These are phyloP conservation scores for Odontesthes bonariensis DNA, from an alignment of 2,113 vertebrate species.

Conservation along the genomic window DNA sequence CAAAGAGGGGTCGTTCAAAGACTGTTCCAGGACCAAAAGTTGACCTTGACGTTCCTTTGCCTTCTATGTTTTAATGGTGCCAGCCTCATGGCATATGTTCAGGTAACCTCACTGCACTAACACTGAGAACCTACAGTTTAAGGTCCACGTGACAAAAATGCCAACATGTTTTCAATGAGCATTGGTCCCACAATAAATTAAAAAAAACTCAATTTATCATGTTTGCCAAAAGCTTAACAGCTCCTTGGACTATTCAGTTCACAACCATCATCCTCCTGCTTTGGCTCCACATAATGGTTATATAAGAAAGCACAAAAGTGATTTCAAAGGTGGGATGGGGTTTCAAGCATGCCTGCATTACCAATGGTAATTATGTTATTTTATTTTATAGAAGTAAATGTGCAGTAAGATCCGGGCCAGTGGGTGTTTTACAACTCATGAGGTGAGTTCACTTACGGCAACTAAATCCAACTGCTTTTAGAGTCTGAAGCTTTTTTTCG, in stretches of 20 bases:
- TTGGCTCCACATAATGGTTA: slow-evolving; percentile 56
- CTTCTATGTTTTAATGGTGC: slow-evolving; percentile 52
- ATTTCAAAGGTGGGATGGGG: slow-evolving; percentile 54
- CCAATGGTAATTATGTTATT: slow-evolving; percentile 34
- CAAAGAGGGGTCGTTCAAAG: slow-evolving; percentile 54
- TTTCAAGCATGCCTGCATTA: slow-evolving; percentile 20
- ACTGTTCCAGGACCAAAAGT: slow-evolving; percentile 49
- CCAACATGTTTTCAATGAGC: slow-evolving; percentile 63
- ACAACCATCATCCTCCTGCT: slow-evolving; percentile 57
- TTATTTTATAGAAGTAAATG: slow-evolving; percentile 16
- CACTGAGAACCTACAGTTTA: slow-evolving; percentile 6
- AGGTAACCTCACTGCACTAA: slow-evolving; percentile 29
- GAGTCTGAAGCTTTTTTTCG: too few species aligned
- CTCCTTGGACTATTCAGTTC: slow-evolving; percentile 55
- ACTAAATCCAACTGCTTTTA: neutral
- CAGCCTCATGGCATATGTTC: slow-evolving; percentile 11
- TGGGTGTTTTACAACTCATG: slow-evolving; percentile 1
- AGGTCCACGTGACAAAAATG: too few species aligned
- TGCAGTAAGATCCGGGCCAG: neutral
- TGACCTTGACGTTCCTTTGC: slow-evolving; percentile 41
- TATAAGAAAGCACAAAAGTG: slow-evolving; percentile 45
- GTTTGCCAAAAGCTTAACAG: slow-evolving; percentile 53
- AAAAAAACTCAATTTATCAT: slow-evolving; percentile 51
- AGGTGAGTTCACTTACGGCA: slow-evolving; percentile 18
- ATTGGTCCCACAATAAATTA: slow-evolving; percentile 34